Evolutionary conservation across 2,113 vertebrate genomes (phyloP), one percentile per base, ranked within the genome.

Genomic region (Chloropsis hardwickii): DNA sequence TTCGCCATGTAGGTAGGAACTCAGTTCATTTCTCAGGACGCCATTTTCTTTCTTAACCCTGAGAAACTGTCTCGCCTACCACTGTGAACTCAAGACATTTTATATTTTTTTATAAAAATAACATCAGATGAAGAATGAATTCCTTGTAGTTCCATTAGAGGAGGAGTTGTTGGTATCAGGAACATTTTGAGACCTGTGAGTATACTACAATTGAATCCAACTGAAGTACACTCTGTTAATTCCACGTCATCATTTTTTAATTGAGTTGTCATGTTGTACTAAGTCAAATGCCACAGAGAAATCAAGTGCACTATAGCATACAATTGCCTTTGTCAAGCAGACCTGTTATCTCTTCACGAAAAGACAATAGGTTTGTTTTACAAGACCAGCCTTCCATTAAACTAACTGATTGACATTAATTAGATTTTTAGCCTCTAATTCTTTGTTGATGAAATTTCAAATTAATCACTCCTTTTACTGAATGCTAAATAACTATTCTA

Each of bases 281-380:
- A 86, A 96, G 91, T 92, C 91, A 96, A 95, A 97, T 97, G 91
- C 96, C 94, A 93, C 84, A 83, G 96, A 97, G 96, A 96, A 96
- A 97, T 94, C 92, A 91, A 93, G 79, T 47, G 83, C 80, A 62
- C 74, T 92, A 88, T 80, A 88, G 88, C 86, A 78, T 83, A 95
- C 92, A 94, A 90, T 93, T 97, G 86, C 83, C 80, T 93, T 97
- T 96, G 95, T 96, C 92, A 91, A 90, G 88, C 56, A 93, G 86
- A 78, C 94, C 92, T 97, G 91, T 95, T 97, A 95, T 95, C 91
- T 83, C 80, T 90, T 94, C 50, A 90, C 2, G 5, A 58, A 93
- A 90, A 88, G 72, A 95, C 94, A 94, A 90, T 88, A 86, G 71
- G 56, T 94, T 95, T 96, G 88, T 94, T 94, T 96, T 97, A 96